phyloP scores from a whole-genome alignment of 2,888 invertebrate genomes.

The Himalopsyche japonica region DNA sequence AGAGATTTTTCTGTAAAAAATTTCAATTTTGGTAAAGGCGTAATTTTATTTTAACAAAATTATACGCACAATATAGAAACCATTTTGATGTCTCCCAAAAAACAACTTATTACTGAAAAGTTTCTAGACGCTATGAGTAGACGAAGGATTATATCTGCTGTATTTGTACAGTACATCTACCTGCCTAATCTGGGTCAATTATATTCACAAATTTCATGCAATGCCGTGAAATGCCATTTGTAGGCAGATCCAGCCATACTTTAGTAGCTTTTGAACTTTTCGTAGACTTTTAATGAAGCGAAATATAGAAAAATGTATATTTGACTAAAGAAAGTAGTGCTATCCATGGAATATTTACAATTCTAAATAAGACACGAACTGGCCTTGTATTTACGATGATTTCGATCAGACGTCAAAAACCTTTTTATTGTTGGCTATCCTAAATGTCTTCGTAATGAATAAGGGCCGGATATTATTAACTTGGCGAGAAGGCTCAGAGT shows the following conservation, averaged over 20 bases:
- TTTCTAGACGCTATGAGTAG: not conserved
- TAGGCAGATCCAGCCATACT: not conserved
- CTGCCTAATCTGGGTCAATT: not conserved
- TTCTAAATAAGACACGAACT: not conserved
- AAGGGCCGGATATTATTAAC: too few species aligned
- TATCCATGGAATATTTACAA: not conserved
- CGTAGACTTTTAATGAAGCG: not conserved
- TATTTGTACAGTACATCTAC: not conserved
- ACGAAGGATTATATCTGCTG: not conserved
- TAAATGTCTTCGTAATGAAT: too few species aligned
- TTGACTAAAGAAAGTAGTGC: not conserved
- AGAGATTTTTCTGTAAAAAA: too few species aligned
- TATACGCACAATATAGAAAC: too few species aligned
- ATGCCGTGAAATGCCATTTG: not conserved
- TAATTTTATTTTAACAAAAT: too few species aligned
- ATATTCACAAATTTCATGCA: not conserved
- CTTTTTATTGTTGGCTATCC: too few species aligned
- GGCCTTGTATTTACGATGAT: too few species aligned
- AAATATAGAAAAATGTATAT: not conserved
- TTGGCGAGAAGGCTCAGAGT: too few species aligned
- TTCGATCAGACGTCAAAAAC: too few species aligned
- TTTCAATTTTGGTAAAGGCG: too few species aligned
- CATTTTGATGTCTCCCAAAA: too few species aligned
- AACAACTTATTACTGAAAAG: too few species aligned
- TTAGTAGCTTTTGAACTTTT: not conserved